Evolutionary conservation across 2,113 vertebrate species (phyloP).

Genomic region (Oryzias melastigma): DNA sequence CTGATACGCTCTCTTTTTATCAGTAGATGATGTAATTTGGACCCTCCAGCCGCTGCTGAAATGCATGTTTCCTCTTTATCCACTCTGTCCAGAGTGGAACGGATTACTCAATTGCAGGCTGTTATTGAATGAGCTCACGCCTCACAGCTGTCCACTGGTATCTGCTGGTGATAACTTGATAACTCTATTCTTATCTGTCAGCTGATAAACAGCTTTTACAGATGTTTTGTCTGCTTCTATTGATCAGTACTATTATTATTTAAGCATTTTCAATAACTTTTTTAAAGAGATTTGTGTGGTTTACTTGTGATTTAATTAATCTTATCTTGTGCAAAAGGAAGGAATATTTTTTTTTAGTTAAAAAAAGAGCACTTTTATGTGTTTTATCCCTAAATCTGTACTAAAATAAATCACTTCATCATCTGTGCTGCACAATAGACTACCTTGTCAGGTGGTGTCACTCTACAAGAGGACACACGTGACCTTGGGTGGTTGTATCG

Average conservation of each 20-base stretch:
- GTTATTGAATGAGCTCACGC: slow-evolving; percentile 7
- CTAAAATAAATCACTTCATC: background rate
- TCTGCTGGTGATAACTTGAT: slow-evolving; percentile 30
- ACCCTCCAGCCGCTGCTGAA: background rate
- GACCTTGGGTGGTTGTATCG: slow-evolving; percentile 44
- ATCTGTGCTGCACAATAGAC: slow-evolving; percentile 38
- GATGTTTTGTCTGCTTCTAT: no score
- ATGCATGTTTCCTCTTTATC: background rate
- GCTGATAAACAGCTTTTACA: slow-evolving; percentile 3
- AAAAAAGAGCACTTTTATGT: no score
- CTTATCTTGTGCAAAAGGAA: no score
- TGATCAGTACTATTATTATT: no score
- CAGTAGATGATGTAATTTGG: background rate
- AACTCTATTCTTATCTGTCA: slow-evolving; percentile 12
- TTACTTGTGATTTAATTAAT: no score
- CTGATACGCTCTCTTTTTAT: background rate
- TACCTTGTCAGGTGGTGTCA: slow-evolving; percentile 59
- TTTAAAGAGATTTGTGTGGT: no score
- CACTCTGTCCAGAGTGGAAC: background rate
- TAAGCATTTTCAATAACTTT: no score
- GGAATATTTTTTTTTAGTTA: no score
- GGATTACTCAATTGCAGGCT: background rate
- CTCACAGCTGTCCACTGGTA: slow-evolving; percentile 7
- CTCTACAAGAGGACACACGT: slow-evolving; percentile 56
- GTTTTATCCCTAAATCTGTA: no score